phyloP scores from a whole-genome alignment of 2,797 vertebrate species.

The Enteromius paludinosus region DNA sequence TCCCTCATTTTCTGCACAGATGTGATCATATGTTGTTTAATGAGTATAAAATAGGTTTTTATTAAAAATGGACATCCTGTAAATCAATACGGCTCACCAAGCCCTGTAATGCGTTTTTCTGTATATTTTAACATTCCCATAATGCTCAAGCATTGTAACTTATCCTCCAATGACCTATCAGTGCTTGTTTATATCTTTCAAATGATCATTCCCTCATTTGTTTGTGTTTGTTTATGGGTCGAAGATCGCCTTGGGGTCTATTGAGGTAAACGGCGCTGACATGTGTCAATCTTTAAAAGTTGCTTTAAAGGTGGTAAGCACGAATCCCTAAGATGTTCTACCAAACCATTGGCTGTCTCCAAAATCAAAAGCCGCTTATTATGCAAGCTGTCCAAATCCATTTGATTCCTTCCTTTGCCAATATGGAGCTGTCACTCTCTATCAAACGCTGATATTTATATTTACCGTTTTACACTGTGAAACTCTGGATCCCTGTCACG shows the following conservation, averaged over 20 bases:
- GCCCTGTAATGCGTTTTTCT: background rate
- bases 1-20: background rate
- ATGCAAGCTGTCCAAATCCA: constrained; percentile 80
- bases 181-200: constrained; percentile 21
- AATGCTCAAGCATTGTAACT: constrained; percentile 19
- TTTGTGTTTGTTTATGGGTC: constrained; percentile 48
- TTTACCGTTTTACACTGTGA: constrained; percentile 69
- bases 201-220: constrained; percentile 32
- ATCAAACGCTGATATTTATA: constrained; percentile 76
- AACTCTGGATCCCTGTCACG: constrained; percentile 75
- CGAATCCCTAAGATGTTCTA: constrained; percentile 74
- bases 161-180: constrained; percentile 22
- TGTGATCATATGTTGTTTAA: background rate
- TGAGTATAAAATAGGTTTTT: background rate
- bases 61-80: background rate
- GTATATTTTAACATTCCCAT: constrained; percentile 4
- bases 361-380: constrained; percentile 77
- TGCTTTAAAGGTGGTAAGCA: constrained; percentile 70
- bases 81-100: background rate
- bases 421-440: constrained; percentile 78
- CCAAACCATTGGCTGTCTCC: constrained; percentile 75
- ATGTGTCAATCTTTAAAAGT: constrained; percentile 80
- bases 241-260: constrained; percentile 64
- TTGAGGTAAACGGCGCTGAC: constrained; percentile 72
- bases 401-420: constrained; percentile 80